Evolutionary conservation across 2,888 invertebrate species (phyloP), one percentile per base, ranked within the genome.

Genomic region (Macropis europaea): DNA sequence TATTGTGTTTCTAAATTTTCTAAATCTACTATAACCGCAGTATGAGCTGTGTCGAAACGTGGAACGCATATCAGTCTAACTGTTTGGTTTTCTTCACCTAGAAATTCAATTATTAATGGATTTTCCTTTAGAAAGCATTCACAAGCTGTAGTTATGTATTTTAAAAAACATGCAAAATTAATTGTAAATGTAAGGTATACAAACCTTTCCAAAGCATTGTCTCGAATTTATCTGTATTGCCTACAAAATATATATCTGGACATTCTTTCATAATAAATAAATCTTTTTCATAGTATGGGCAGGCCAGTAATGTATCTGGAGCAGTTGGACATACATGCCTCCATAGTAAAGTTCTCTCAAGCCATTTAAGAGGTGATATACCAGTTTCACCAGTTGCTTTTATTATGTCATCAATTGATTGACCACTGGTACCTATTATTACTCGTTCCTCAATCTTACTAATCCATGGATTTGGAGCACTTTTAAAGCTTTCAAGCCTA

Each of bases 261-360:
- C 95, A 95, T 73, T 95, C 93, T 48, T 93, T 92, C 57, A 98
- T 92, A 68, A 97, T 94, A 84, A 98, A 97, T 0, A 97, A 97
- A 91, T 99, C 99, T 19, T 93, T 92, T 43, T 95, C 93, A 76
- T 93, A 92, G 86, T 94, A 97, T 0, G 98, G 98, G 86, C 95
- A 97, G 85, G 96, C 95, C 0, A 95, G 94, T 77, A 99, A 91
- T 0, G 98, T 98, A 87, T 99, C 99, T 0, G 99, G 99, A 47
- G 96, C 95, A 6, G 98, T 98, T 0, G 99, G 99, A 0, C 97
- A 96, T 17, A 98, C 87, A 88, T 99, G 99, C 11, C 96, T 94
- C 97, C 98, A 98, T 60, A 93, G 90, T 11, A 99, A 90, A 9
- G 96, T 95, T 82, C 92, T 93, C 84, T 95, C 94, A 84, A 99